Evolutionary conservation across 2,113 vertebrate species (phyloP).

Genomic region (Callocephalon fimbriatum): DNA sequence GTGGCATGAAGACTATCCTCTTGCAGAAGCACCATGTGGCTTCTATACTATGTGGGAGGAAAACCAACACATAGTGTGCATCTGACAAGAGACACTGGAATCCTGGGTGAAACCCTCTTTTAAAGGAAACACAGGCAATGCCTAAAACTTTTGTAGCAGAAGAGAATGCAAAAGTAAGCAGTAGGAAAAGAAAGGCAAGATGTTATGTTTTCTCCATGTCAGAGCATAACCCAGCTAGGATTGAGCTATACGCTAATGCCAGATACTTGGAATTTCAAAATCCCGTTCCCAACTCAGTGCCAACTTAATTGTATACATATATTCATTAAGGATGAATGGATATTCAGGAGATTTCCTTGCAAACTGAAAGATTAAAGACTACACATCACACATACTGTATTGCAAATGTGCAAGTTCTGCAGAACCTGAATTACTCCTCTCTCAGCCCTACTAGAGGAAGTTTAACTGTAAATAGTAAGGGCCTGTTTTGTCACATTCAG

Average conservation of each 20-base stretch:
- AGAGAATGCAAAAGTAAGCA: not conserved
- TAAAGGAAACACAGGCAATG: not conserved
- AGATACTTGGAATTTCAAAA: not conserved
- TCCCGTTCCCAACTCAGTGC: rapidly evolving
- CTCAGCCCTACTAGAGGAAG: not conserved
- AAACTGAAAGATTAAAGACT: not conserved
- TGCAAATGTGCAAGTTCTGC: not conserved
- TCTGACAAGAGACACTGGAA: not conserved
- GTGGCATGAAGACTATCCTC: not conserved
- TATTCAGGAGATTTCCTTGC: not conserved
- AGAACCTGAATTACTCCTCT: not conserved
- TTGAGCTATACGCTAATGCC: not conserved
- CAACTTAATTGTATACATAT: not conserved
- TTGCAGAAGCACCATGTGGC: not conserved
- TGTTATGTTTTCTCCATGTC: not conserved
- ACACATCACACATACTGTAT: not conserved
- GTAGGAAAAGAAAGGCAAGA: not conserved
- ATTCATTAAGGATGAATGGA: not conserved
- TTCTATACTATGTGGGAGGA: not conserved
- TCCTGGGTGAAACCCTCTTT: not conserved
- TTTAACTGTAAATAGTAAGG: not conserved
- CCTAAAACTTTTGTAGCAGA: not conserved
- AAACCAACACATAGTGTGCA: not conserved
- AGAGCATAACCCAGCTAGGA: not conserved
- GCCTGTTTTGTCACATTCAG: not conserved